Conservation (phyloP, 2,797 vertebrate genomes). For the Clarias platycephalus region DNA sequence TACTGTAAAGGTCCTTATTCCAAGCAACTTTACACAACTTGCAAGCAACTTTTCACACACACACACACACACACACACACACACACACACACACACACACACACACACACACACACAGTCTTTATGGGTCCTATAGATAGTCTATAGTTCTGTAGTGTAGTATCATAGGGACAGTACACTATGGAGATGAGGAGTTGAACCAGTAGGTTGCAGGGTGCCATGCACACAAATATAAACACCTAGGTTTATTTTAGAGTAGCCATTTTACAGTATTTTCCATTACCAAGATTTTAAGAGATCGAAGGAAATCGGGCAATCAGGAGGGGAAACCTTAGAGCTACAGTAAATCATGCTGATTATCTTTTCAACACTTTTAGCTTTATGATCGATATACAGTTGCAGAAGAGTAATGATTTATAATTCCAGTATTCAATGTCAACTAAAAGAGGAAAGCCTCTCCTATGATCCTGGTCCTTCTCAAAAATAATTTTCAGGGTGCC, state of each 20-base stretch:
- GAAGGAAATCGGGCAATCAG: background rate
- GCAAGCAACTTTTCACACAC: no score
- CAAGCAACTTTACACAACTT: background rate
- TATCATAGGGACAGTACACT: background rate
- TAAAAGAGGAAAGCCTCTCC: background rate
- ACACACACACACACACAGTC: background rate
- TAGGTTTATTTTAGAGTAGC: background rate
- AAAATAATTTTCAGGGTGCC: background rate
- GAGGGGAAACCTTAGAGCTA: background rate
- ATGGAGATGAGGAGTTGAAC: background rate
- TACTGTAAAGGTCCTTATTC: no score
- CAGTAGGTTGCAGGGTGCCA: background rate
- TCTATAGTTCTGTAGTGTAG: background rate
- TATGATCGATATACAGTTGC: background rate
- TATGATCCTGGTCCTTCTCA: background rate
- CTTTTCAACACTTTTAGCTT: background rate
- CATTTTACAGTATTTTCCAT: background rate
- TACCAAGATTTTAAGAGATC: background rate
- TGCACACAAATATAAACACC: background rate
- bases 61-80: background rate
- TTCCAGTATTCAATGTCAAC: background rate
- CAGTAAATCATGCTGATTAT: background rate
- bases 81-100: background rate
- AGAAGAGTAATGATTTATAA: background rate
- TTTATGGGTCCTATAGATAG: background rate